A percentile compares a stretch with the other conserved stretches of the same genome.
phyloP scores from a whole-genome alignment of 1,140 invertebrate species.

The Neodiprion lecontei region DNA sequence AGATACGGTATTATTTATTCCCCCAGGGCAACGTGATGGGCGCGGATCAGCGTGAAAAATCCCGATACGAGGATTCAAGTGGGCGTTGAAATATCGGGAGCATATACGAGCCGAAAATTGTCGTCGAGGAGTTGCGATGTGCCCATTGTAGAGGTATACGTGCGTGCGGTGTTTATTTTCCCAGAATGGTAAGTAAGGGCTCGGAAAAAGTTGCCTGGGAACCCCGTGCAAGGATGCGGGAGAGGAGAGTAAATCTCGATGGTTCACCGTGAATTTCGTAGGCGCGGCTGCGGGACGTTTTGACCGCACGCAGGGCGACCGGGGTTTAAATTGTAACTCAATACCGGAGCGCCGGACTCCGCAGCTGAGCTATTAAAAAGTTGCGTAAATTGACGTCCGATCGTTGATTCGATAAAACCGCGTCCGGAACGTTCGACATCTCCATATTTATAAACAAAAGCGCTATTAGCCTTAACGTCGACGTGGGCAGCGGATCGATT shows the following conservation, averaged over 20 bases:
- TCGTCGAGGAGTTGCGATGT: too few species aligned
- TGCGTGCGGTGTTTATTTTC: too few species aligned
- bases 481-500: slow-evolving; percentile 4
- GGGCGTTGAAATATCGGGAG: too few species aligned
- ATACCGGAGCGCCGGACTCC: background rate
- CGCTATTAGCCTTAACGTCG: slow-evolving; percentile 1
- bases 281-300: background rate
- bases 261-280: too few species aligned
- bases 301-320: background rate
- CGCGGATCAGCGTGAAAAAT: too few species aligned
- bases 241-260: too few species aligned
- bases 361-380: slow-evolving; percentile 7
- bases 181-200: too few species aligned
- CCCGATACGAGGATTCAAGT: too few species aligned
- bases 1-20: too few species aligned
- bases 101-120: too few species aligned
- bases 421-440: background rate
- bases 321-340: slow-evolving; percentile 8
- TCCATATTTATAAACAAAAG: slow-evolving; percentile 16
- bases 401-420: background rate
- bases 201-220: background rate
- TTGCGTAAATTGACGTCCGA: slow-evolving; percentile 4
- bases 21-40: too few species aligned
- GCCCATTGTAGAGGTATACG: too few species aligned
- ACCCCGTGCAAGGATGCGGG: background rate